These are phyloP conservation scores for Globodera ellingtonae DNA, from an alignment of 1,140 invertebrate species.

Conservation along the genomic window DNA sequence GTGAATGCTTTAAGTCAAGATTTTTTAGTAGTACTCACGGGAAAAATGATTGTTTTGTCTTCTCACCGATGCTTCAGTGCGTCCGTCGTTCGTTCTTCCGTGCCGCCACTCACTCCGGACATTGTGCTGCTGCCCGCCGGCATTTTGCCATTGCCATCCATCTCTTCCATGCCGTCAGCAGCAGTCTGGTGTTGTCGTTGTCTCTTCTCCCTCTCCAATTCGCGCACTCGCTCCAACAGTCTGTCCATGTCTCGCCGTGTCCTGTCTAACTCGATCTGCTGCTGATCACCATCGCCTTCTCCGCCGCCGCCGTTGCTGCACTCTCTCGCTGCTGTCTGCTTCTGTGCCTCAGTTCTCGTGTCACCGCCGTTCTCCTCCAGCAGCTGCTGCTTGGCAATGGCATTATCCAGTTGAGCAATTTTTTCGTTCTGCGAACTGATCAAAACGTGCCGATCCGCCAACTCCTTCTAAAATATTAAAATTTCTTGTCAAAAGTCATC, in stretches of 20 bases:
- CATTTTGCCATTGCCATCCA: constrained; percentile 1
- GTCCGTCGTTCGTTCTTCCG: neutral
- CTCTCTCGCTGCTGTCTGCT: neutral
- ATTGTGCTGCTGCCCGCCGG: neutral
- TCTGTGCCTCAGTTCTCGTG: neutral
- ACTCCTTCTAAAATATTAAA: constrained; percentile 44
- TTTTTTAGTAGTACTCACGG: neutral
- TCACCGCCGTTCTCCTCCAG: neutral
- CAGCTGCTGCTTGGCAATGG: neutral
- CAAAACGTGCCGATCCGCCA: constrained; percentile 48
- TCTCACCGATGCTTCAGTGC: neutral
- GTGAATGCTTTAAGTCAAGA: constrained; percentile 37
- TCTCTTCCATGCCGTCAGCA: constrained; percentile 7
- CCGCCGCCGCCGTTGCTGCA: neutral
- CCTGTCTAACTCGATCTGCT: constrained; percentile 4
- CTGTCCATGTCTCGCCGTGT: constrained; percentile 9
- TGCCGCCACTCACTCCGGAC: neutral
- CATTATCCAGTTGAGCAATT: constrained; percentile 50
- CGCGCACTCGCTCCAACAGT: constrained; percentile 7
- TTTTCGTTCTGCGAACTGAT: constrained; percentile 56
- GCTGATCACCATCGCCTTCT: neutral
- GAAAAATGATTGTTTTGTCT: neutral
- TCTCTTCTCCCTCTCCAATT: neutral
- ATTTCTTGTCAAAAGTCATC: neutral
- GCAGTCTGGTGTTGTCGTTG: neutral